Evolutionary conservation across 1,140 invertebrate genomes (phyloP).

Genomic region (Dryas iulia): DNA sequence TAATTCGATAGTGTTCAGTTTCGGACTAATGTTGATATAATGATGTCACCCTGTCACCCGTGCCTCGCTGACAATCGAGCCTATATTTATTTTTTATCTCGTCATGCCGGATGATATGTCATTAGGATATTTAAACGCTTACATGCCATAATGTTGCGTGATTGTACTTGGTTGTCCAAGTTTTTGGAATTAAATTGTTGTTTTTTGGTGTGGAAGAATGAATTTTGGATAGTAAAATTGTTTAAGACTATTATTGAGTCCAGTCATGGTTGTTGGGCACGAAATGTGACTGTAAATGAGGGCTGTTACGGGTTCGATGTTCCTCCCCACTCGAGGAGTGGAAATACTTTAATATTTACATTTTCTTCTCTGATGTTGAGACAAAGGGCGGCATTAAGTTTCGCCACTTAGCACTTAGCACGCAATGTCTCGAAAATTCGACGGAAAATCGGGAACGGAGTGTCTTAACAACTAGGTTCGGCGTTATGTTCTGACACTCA

Average conservation of each 20-base stretch:
- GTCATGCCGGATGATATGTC: slow-evolving; percentile 27
- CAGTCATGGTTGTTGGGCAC: no score
- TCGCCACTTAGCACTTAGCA: background rate
- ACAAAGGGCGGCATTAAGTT: background rate
- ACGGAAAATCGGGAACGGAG: background rate
- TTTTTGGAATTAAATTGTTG: background rate
- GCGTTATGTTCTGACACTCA: no score
- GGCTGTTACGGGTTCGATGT: background rate
- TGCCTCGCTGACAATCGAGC: slow-evolving; percentile 40
- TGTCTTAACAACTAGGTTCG: no score
- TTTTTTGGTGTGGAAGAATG: no score
- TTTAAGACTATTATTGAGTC: no score
- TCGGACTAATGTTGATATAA: slow-evolving; percentile 47
- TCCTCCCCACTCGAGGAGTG: no score
- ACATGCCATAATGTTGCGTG: background rate
- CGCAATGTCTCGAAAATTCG: background rate
- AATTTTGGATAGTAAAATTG: no score
- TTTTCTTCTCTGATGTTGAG: no score
- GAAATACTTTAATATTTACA: no score
- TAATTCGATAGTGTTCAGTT: slow-evolving; percentile 47
- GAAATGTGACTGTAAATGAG: no score
- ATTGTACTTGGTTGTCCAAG: background rate
- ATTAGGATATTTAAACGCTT: slow-evolving; percentile 19
- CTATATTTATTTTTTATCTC: slow-evolving; percentile 54
- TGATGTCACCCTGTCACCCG: slow-evolving; percentile 63